These are phyloP conservation scores for Cisticola juncidis DNA, from an alignment of 2,113 vertebrate genomes.

Conservation along the genomic window DNA sequence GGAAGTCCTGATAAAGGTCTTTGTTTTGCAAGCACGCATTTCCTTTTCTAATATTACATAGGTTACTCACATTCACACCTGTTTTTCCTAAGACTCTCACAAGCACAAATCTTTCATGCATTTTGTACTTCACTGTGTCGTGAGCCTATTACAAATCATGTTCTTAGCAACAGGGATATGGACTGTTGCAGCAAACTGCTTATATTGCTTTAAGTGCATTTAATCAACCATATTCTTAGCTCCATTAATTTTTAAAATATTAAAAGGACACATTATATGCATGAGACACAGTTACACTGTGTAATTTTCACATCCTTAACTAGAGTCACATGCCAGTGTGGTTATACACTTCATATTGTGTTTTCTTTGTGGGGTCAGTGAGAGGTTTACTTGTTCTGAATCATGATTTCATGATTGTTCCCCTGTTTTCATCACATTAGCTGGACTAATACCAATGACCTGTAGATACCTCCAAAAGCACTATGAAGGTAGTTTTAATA, in stretches of 20 bases:
- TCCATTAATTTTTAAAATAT: neutral
- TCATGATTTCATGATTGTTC: neutral
- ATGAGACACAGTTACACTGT: neutral
- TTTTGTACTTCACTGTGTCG: neutral
- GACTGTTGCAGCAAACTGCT: neutral
- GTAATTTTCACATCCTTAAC: neutral
- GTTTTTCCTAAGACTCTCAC: neutral
- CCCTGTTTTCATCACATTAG: neutral
- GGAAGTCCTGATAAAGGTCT: neutral
- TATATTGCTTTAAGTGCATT: neutral
- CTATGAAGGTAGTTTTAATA: neutral
- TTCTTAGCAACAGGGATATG: neutral
- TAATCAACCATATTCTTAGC: neutral
- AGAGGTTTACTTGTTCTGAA: neutral
- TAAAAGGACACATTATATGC: neutral
- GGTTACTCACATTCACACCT: neutral
- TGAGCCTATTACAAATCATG: neutral
- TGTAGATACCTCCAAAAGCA: neutral
- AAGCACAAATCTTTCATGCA: neutral
- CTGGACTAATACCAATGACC: neutral
- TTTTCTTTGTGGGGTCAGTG: neutral
- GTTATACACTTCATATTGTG: neutral
- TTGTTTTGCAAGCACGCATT: neutral
- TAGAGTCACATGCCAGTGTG: neutral
- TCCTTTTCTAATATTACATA: neutral